Percentiles rank a stretch among this genome's conserved stretches.
Conservation (phyloP, 2,797 vertebrate genomes). For the Schizopygopsis malacanthus region DNA sequence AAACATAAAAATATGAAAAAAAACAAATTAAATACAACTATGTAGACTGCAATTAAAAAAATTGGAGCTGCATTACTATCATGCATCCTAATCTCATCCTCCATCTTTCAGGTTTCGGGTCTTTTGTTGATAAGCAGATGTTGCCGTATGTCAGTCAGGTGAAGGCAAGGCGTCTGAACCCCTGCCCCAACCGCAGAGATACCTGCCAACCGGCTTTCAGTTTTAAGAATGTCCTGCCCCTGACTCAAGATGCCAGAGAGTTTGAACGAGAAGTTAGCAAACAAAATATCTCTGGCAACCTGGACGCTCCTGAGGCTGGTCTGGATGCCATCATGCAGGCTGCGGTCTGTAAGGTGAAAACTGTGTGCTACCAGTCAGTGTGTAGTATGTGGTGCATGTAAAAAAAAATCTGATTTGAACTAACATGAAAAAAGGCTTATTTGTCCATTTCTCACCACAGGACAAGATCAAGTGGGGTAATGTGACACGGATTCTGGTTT, state of each 20-base stretch:
- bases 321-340: slow-evolving; percentile 85
- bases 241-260: slow-evolving; percentile 69
- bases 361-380: neutral
- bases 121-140: slow-evolving; percentile 83
- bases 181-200: slow-evolving; percentile 70
- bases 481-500: slow-evolving; percentile 80
- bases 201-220: slow-evolving; percentile 77
- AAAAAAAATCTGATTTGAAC: neutral
- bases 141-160: slow-evolving; percentile 79
- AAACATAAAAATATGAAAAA: neutral
- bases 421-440: neutral
- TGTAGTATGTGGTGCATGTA: neutral
- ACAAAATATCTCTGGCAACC: slow-evolving; percentile 80
- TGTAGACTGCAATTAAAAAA: neutral
- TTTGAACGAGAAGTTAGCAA: slow-evolving; percentile 76
- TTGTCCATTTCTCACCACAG: slow-evolving; percentile 59
- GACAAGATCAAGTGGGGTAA: slow-evolving; percentile 79
- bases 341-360: slow-evolving; percentile 77
- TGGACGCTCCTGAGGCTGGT: slow-evolving; percentile 79
- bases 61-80: neutral
- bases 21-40: neutral
- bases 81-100: neutral
- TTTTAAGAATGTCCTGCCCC: slow-evolving; percentile 76
- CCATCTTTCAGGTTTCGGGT: slow-evolving; percentile 78
- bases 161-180: slow-evolving; percentile 67